Base-by-base conservation (phyloP, 2,113 vertebrate genomes). In the Pachypanchax playfairii region DNA sequence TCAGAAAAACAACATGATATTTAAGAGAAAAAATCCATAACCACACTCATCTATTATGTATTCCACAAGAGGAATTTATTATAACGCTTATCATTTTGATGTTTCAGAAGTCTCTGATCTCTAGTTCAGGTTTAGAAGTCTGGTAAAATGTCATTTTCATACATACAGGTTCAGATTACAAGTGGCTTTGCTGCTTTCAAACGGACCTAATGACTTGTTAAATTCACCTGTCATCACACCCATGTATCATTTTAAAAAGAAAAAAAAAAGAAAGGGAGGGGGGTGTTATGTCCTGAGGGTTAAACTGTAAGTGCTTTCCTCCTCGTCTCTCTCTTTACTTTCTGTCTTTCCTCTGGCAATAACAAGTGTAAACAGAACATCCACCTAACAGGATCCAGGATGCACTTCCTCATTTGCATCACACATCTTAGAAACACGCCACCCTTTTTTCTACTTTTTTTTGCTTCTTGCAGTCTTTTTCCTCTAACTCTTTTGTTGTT, bases 381-480 rank as follows among this genome's bases (percentile, higher is more conserved):
- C 84, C 78, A 66, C 65, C 82, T 72, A 87, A 87, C 88, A 88
- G 88, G 88, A 90, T 90, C 88, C 88, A 90, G 86, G 88, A 90
- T 90, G 85, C 85, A 48, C 65, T 17, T 80, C 67, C 61, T 87
- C 80, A 86, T 90, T 90, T 86, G 85, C 85, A 88, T 87, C 38
- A 18, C n/a, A 74, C 83, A 72, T 81, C 83, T 84, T 84, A 20
- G 72, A 86, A 82, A 75, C 76, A 73, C 6, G n/a, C 78, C 79
- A 76, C 78, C 79, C 69, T 61, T 53, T 21, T 26, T 36, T 44
- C 33, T 44, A 9, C 22, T 6, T 49, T 28, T 17, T 8, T 50
- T n/a, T n/a, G n/a, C 14, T n/a, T 13, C 17, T 26, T 39, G 24
- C 33, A 21, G 13, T 57, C 17, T 39, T 33, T 57, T 24, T 36